Conservation (phyloP, 2,113 vertebrate genomes). For the Neolamprologus fasciatus region DNA sequence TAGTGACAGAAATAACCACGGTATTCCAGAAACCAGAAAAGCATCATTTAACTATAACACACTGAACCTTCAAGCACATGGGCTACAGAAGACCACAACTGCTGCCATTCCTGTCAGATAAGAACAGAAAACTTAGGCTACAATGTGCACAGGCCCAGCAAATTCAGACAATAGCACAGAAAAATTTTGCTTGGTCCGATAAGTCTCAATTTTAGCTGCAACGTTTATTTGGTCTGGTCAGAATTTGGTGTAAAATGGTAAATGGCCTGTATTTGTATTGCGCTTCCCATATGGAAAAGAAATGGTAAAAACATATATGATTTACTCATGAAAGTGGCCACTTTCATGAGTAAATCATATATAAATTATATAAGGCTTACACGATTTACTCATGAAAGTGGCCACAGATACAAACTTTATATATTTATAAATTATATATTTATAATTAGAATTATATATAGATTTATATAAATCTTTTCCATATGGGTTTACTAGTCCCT, state of each 20-base stretch:
- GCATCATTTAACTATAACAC: neutral
- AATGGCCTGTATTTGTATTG: neutral
- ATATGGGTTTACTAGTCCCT: neutral
- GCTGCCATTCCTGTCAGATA: neutral
- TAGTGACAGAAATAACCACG: neutral
- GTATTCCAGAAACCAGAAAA: neutral
- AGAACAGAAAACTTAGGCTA: neutral
- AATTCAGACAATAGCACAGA: neutral
- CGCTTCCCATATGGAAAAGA: too few relatives aligned
- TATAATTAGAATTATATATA: too few relatives aligned
- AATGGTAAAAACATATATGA: too few relatives aligned
- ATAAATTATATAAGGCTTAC: too few relatives aligned
- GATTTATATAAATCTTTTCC: too few relatives aligned
- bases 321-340: too few relatives aligned
- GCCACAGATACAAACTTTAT: too few relatives aligned
- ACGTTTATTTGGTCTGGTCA: neutral
- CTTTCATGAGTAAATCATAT: too few relatives aligned
- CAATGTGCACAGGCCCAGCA: neutral
- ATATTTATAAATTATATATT: too few relatives aligned
- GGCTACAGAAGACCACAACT: neutral
- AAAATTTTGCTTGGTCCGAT: neutral
- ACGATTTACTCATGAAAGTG: too few relatives aligned
- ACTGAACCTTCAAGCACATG: neutral
- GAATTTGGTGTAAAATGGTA: neutral
- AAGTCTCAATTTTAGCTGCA: neutral